Percentiles rank a stretch among this genome's conserved stretches.
Conservation (phyloP, 2,888 invertebrate genomes). For the Sarcophaga rosellei region DNA sequence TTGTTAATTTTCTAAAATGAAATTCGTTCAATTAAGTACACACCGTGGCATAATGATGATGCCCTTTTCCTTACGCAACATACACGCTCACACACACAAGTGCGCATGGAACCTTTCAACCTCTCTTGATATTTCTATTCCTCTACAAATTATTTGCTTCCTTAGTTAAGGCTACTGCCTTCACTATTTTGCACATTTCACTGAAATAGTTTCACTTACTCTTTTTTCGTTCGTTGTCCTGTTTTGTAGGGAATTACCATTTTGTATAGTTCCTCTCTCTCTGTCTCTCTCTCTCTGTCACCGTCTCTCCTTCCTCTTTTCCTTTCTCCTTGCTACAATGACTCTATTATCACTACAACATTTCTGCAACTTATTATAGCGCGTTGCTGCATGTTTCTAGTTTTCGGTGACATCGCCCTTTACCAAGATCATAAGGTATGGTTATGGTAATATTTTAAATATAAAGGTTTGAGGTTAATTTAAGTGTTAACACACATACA, state of each 20-base stretch:
- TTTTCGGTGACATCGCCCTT: slow-evolving; percentile 34
- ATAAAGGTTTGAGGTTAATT: slow-evolving; percentile 65
- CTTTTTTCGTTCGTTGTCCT: slow-evolving; percentile 29
- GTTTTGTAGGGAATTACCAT: slow-evolving; percentile 47
- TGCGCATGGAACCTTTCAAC: neutral
- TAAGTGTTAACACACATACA: slow-evolving; percentile 48
- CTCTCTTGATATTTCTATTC: slow-evolving; percentile 19
- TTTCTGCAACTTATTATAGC: neutral
- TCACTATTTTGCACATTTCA: neutral
- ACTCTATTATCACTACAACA: neutral
- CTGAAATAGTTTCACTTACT: neutral
- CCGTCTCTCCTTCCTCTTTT: too few relatives aligned
- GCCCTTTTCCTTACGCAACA: slow-evolving; percentile 20
- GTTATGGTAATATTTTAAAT: slow-evolving; percentile 61
- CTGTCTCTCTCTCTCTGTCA: neutral
- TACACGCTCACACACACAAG: neutral
- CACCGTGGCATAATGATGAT: slow-evolving; percentile 72
- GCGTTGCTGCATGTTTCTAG: neutral
- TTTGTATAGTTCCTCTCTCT: slow-evolving; percentile 16
- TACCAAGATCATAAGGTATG: slow-evolving; percentile 43
- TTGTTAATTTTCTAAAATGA: slow-evolving; percentile 80
- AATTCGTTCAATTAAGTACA: slow-evolving; percentile 79
- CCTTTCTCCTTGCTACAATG: neutral
- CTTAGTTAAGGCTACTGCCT: slow-evolving; percentile 27
- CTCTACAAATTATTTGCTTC: slow-evolving; percentile 21